Base-by-base conservation (phyloP, 2,113 vertebrate genomes). In the Rhinogobius similis region DNA sequence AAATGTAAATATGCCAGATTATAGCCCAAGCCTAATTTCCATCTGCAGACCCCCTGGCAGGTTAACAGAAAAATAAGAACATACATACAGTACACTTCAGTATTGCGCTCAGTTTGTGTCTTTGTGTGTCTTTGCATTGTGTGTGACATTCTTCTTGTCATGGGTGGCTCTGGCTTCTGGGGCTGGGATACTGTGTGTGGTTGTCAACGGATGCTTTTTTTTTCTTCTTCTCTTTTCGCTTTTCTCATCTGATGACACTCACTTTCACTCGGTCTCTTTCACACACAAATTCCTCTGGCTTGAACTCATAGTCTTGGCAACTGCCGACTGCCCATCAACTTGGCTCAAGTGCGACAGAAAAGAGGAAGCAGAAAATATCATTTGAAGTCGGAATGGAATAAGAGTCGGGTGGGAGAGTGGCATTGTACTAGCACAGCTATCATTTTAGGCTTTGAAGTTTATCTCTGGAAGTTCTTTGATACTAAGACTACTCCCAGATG, bases 241-340 rank as follows among this genome's bases (percentile, higher is more conserved):
- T 79, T 84, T 80, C 65, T 76, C 56, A 71, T 82, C 53, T 29
- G 43, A 82, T 82, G 84, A 82, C 81, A 73, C 69, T 83, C 79
- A 71, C 78, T 84, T 85, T 90, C 80, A 84, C 62, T 81, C 65
- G 13, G 46, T 82, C 76, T 76, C 82, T 90, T 84, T 87, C 69
- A 88, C 82, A 48, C 69, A 76, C 77, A 82, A 87, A 92, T 92
- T 91, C 87, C 81, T 89, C 68, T 59, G 62, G 72, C 77, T 80
- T 61, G 50, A 84, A 77, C 68, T 83, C 43, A 63, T 67, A 68
- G 73, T 82, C 85, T 72, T 77, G 69, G 86, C 83, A 86, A 86
- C 83, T 66, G 81, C 44, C 67, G 75, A 83, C 78, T 73, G 83
- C 82, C 78, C 55, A 75, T 81, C 77, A 84, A 58, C 69, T 67